Base-by-base conservation (phyloP, 2,888 invertebrate genomes). In the Parelbella ahira region DNA sequence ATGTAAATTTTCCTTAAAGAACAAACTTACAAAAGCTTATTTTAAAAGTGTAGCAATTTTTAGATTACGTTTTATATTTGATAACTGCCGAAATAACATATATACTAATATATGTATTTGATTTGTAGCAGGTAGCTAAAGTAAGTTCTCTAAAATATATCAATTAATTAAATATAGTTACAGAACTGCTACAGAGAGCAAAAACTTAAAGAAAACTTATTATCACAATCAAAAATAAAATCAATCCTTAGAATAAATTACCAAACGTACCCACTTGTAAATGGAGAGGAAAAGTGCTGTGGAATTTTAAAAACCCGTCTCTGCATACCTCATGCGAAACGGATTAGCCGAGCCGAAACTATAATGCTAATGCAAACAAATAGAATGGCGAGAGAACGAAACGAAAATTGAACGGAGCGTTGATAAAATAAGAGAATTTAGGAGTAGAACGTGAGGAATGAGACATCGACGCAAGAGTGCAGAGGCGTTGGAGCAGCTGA, bases 381-480 rank as follows among this genome's bases (percentile, higher is more conserved):
- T 71, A 73, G 69, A 74, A 71, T 64, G 55, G 64, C 73, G 67
- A 74, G 67, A 64, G 69, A 81, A 68, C 75, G 80, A 72, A 73
- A 81, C 67, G 84, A 80, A 83, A 83, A 84, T 86, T 84, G 81
- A 82, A 81, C 78, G 71, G 67, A 77, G 77, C 84, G 84, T 82
- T 84, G 86, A 84, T 81, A 78, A 84, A 87, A 87, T 84, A 86
- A 86, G 84, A 84, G 79, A 81, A 84, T 83, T 78, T 75, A 79
- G 80, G 81, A 80, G 82, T 71, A 77, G 75, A 82, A 68, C 81
- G 83, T 84, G 83, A 84, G 86, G 82, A 86, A 87, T 87, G 84
- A 84, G 82, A 83, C 86, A 83, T 84, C 84, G 83, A 78, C 86
- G 84, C 84, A 79, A 81, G 86, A 86, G 86, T 84, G 87, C 86